These are phyloP conservation scores for Drosophila sechellia DNA, from an alignment of 1,140 invertebrate species.

Conservation along the genomic window DNA sequence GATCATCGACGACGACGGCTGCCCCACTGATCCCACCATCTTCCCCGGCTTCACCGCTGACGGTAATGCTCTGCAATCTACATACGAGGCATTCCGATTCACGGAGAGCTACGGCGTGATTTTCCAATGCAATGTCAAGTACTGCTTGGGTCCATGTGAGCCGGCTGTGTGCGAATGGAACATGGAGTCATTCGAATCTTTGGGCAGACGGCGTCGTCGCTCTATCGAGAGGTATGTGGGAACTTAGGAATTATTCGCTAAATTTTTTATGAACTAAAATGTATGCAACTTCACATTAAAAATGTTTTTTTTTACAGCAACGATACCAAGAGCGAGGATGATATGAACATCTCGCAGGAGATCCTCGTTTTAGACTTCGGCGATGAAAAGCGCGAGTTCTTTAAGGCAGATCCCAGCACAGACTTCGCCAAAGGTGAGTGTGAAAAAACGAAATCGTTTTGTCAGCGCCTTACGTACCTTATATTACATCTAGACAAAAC, in stretches of 20 bases:
- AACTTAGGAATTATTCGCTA: background rate
- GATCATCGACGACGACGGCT: constrained; percentile 97
- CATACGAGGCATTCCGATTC: constrained; percentile 97
- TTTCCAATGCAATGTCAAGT: constrained; percentile 98
- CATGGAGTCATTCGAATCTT: constrained; percentile 94
- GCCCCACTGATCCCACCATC: constrained; percentile 96
- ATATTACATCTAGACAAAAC: constrained; percentile 89
- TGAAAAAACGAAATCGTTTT: background rate
- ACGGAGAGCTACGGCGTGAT: constrained; percentile 98
- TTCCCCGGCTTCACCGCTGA: constrained; percentile 96
- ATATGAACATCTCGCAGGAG: constrained; percentile 97
- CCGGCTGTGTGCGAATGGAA: constrained; percentile 95
- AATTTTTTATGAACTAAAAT: background rate
- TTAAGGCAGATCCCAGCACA: constrained; percentile 91
- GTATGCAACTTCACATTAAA: background rate
- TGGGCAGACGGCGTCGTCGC: constrained; percentile 95
- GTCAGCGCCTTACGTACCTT: too few relatives aligned
- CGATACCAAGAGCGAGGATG: constrained; percentile 89
- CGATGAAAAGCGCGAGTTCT: constrained; percentile 93
- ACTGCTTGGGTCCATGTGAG: constrained; percentile 97
- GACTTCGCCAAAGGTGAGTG: constrained; percentile 89
- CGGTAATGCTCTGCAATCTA: constrained; percentile 94
- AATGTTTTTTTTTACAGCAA: constrained; percentile 65
- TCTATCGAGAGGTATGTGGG: constrained; percentile 85
- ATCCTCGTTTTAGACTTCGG: constrained; percentile 96